These are phyloP conservation scores for Diplodus sargus DNA, from an alignment of 2,797 vertebrate species.

Conservation along the genomic window DNA sequence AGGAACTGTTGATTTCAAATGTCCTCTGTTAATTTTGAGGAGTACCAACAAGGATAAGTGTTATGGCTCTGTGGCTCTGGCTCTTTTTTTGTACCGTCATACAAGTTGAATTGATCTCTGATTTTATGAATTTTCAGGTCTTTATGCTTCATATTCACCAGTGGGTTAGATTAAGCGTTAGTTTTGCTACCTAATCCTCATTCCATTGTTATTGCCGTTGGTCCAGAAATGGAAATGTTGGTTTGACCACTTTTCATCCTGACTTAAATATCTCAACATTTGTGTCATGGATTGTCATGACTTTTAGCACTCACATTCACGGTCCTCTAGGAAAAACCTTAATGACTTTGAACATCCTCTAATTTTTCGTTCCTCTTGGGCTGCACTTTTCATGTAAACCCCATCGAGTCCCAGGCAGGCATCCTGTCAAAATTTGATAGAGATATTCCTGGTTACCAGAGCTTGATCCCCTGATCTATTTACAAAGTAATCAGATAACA, in stretches of 20 bases:
- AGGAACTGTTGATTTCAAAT: background rate
- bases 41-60: background rate
- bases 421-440: background rate
- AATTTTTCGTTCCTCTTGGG: too few species aligned
- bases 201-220: too few species aligned
- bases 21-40: background rate
- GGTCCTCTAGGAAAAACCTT: too few species aligned
- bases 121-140: background rate
- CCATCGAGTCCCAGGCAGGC: too few species aligned
- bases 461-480: background rate
- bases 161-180: too few species aligned
- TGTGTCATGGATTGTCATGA: too few species aligned
- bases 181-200: too few species aligned
- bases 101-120: background rate
- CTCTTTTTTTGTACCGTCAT: background rate
- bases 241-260: too few species aligned
- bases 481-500: background rate
- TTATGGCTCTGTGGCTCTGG: background rate
- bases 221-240: background rate
- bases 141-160: background rate
- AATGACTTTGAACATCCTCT: too few species aligned
- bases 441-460: background rate
- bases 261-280: background rate
- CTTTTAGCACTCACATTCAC: too few species aligned
- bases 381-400: too few species aligned